A percentile compares a stretch with the other conserved stretches of the same genome.
phyloP scores from a whole-genome alignment of 2,888 invertebrate genomes.

The Drosophila quasianomalipes region DNA sequence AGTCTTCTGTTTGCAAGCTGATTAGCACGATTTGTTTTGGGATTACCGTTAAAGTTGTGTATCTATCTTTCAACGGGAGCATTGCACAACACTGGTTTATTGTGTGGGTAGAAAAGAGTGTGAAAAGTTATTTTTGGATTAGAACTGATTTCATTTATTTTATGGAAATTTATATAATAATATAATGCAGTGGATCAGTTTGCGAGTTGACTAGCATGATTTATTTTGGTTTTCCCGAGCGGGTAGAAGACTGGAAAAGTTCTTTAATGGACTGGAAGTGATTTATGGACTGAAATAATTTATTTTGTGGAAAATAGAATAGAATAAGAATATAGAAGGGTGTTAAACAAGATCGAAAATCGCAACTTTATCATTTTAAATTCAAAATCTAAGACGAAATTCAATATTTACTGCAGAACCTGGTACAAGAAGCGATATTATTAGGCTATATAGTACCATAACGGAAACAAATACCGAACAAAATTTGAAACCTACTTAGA shows the following conservation, averaged over 20 bases:
- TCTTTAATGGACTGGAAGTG: neutral
- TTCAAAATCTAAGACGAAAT: neutral
- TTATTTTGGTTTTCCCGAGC: neutral
- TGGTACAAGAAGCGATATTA: neutral
- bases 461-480: neutral
- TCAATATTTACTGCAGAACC: neutral
- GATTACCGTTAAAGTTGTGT: neutral
- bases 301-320: neutral
- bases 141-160: neutral
- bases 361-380: neutral
- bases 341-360: neutral
- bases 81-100: neutral
- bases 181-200: neutral
- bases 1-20: slow-evolving; percentile 37
- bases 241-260: neutral
- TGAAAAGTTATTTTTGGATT: neutral
- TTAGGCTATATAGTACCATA: neutral
- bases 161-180: neutral
- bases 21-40: slow-evolving; percentile 38
- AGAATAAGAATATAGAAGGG: neutral
- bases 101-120: neutral
- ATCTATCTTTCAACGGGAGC: neutral
- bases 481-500: neutral
- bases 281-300: neutral
- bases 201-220: neutral